Base-by-base conservation (phyloP, 2,113 vertebrate species). In the Taxidea taxus region DNA sequence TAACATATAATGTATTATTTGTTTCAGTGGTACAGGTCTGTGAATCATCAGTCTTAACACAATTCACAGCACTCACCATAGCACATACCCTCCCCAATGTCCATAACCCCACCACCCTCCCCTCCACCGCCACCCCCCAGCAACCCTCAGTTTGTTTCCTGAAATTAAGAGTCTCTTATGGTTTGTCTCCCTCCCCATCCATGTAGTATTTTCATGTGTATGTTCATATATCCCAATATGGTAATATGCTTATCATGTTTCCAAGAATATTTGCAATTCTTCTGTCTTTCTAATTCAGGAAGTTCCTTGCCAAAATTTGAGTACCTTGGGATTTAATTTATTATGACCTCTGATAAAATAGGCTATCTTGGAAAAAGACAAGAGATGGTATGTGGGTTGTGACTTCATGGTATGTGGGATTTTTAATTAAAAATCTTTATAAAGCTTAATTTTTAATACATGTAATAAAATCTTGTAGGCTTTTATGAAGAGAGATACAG, bases 401-500 rank as follows among this genome's bases (percentile, higher is more conserved):
- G n/a, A 39, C 34, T 90, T 84, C 64, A 23, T 81, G 39, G 20
- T 34, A 89, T 82, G 7, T 64, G 58, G 10, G 12, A 82, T 15
- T 96, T 88, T 89, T 51, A 56, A 80, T 78, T 51, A 8, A 78
- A 80, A 66, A 37, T 3, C 1, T 21, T 91, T 47, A 68, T 75
- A 86, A 87, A 66, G 27, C 23, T 87, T 77, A 89, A 72, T 86
- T 94, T 81, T 86, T 77, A 94, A 78, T 82, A 54, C n/a, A 78
- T 66, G 20, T 7, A 58, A 90, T 95, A 58, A 95, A 72, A 87
- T 66, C 15, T 27, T 20, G 3, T 54, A 87, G 62, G 12, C 13
- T 56, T 97, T 85, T 90, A 66, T 88, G 47, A 92, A 87, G 25
- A 87, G 44, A 92, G n/a, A 90, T 49, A 58, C 34, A 54, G 21